Percentiles rank a stretch among this genome's conserved stretches.
These are phyloP conservation scores for Xiphorhynchus erythropygius DNA, from an alignment of 2,797 vertebrate species.

Conservation along the genomic window DNA sequence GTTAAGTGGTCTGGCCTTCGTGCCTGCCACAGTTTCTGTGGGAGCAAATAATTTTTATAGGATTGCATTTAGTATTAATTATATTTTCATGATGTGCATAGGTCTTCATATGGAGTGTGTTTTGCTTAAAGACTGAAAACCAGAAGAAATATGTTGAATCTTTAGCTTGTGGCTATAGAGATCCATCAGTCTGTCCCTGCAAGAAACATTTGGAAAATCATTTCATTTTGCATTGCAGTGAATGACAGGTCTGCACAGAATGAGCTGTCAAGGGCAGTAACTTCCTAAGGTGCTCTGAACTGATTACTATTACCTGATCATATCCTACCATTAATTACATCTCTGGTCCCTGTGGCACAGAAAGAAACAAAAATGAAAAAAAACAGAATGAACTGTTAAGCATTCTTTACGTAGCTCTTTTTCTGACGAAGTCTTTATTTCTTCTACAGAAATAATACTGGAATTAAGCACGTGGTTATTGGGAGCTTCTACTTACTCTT, in stretches of 20 bases:
- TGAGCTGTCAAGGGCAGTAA: not conserved
- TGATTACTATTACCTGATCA: not conserved
- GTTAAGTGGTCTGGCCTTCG: not conserved
- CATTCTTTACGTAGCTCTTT: not conserved
- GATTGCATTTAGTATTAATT: not conserved
- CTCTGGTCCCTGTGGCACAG: not conserved
- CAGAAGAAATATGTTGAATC: not conserved
- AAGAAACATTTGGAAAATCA: rapidly evolving
- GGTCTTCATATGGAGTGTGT: not conserved
- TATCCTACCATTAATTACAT: not conserved
- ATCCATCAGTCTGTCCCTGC: not conserved
- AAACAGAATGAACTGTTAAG: not conserved
- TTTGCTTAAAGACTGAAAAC: not conserved
- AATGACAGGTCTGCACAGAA: not conserved
- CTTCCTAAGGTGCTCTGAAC: not conserved
- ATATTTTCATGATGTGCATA: not conserved
- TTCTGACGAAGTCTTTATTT: not conserved
- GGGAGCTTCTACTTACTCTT: not conserved
- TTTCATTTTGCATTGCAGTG: not conserved
- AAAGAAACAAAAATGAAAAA: not conserved
- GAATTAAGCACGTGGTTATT: not conserved
- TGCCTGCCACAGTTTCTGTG: not conserved
- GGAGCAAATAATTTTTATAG: not conserved
- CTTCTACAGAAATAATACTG: not conserved
- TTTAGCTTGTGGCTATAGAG: not conserved